Conservation (phyloP, 1,140 invertebrate species). For the Hormaphis cornu region DNA sequence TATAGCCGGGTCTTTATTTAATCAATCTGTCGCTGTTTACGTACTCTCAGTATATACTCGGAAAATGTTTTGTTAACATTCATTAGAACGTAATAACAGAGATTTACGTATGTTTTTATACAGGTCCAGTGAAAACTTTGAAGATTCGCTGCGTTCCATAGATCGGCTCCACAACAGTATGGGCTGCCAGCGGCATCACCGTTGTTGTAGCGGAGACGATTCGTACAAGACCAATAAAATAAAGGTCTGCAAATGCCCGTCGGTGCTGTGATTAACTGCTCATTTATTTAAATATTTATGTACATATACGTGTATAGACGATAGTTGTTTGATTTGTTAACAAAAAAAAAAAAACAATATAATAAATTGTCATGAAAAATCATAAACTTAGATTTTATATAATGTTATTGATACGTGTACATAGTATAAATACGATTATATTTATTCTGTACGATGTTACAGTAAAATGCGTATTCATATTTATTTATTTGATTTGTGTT, state of each 20-base stretch:
- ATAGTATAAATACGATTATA: too few species aligned
- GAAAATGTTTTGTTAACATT: too few species aligned
- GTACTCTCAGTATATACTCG: too few species aligned
- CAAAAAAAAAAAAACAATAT: background rate
- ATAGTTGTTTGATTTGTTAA: conserved; percentile 12
- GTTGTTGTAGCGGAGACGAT: background rate
- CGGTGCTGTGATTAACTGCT: conserved; percentile 13
- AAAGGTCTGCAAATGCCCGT: conserved; percentile 11
- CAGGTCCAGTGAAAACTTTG: conserved; percentile 18
- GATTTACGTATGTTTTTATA: too few species aligned
- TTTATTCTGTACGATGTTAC: too few species aligned
- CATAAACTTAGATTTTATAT: too few species aligned
- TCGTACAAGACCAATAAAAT: background rate
- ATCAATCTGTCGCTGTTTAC: too few species aligned
- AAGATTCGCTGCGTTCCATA: conserved; percentile 10
- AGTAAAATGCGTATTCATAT: background rate
- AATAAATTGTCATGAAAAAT: background rate
- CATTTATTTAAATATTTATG: background rate
- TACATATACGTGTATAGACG: background rate
- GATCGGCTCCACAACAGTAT: background rate
- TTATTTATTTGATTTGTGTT: background rate
- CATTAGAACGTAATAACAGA: too few species aligned
- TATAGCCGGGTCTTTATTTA: too few species aligned
- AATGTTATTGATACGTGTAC: too few species aligned
- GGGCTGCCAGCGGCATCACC: background rate